Base-by-base conservation (phyloP, 2,888 invertebrate genomes). In the Formica aserva region DNA sequence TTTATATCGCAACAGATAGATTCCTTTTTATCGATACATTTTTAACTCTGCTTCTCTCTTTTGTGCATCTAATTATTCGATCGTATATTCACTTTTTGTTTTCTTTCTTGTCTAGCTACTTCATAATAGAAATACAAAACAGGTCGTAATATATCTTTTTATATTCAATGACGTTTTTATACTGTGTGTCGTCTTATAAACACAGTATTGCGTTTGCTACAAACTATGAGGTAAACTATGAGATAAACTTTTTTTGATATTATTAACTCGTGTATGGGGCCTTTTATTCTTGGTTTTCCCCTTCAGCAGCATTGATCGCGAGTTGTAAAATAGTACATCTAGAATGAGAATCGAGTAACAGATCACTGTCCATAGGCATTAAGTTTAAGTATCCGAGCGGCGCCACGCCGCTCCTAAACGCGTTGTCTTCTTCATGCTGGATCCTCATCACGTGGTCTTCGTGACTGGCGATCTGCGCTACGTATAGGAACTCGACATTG, bases 371-470 rank as follows among this genome's bases (percentile, higher is more conserved):
- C 78, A 29, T 75, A 71, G 76, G 75, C 66, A 85, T 87, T 85
- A 78, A 74, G 75, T 85, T 88, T 86, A 81, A 88, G 84, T 65
- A 81, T 86, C 78, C 69, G 83, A 81, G 82, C 84, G 88, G 86
- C 88, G 89, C 88, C 88, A 65, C 66, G 81, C 65, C 77, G 57
- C 67, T 83, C 48, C 69, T 72, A 82, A 76, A 84, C 77, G 77
- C 85, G 72, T 77, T 77, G 77, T 48, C 78, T 65, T 52, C 32
- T 13, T 45, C 26, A 13, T 48, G 66, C 52, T 60, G 71, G 62
- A 67, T 81, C 80, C 72, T 72, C 63, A 52, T 45, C 26, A 32
- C 48, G 29, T 78, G 81, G 62, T 82, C 86, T 87, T 41, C 72
- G 87, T 62, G 41, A 71, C 71, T 26, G 57, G 32, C 26, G 72